Evolutionary conservation across 2,113 vertebrate genomes (phyloP).

Genomic region (Proterorhinus semilunaris): DNA sequence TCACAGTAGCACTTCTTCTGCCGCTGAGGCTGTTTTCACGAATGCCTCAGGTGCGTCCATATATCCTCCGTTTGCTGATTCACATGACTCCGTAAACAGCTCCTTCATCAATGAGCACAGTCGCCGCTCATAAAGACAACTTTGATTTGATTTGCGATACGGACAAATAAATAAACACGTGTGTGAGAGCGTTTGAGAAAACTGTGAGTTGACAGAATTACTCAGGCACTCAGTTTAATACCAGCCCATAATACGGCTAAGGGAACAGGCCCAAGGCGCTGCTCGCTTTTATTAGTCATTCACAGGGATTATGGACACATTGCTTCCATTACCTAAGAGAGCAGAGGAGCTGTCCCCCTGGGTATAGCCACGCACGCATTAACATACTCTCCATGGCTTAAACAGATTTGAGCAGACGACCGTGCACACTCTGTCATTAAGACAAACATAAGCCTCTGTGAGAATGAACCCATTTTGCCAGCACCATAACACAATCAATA

Average conservation of each 20-base stretch:
- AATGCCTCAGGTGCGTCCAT: background rate
- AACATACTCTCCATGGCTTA: constrained; percentile 34
- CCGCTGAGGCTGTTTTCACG: background rate
- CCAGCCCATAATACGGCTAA: constrained; percentile 63
- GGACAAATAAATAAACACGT: constrained; percentile 59
- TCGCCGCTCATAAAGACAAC: constrained; percentile 46
- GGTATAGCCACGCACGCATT: constrained; percentile 52
- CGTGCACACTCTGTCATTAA: constrained; percentile 53
- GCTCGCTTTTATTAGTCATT: constrained; percentile 80
- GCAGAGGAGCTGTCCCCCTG: constrained; percentile 57
- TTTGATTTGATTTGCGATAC: constrained; percentile 54
- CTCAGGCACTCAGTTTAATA: constrained; percentile 75
- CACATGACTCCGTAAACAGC: constrained; percentile 60
- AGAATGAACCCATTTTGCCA: constrained; percentile 60
- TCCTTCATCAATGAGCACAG: constrained; percentile 58
- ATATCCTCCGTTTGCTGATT: constrained; percentile 39
- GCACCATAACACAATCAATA: constrained; percentile 69
- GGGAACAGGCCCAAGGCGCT: constrained; percentile 71
- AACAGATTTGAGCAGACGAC: constrained; percentile 55
- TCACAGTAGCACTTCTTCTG: too few species aligned
- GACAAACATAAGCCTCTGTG: constrained; percentile 55
- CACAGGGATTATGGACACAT: constrained; percentile 75
- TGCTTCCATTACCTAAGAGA: constrained; percentile 84
- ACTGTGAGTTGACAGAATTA: constrained; percentile 74
- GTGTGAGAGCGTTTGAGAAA: constrained; percentile 59